A percentile compares a stretch with the other conserved stretches of the same genome.
These are phyloP conservation scores for Philereme transversata DNA, from an alignment of 2,888 invertebrate genomes.

Conservation along the genomic window DNA sequence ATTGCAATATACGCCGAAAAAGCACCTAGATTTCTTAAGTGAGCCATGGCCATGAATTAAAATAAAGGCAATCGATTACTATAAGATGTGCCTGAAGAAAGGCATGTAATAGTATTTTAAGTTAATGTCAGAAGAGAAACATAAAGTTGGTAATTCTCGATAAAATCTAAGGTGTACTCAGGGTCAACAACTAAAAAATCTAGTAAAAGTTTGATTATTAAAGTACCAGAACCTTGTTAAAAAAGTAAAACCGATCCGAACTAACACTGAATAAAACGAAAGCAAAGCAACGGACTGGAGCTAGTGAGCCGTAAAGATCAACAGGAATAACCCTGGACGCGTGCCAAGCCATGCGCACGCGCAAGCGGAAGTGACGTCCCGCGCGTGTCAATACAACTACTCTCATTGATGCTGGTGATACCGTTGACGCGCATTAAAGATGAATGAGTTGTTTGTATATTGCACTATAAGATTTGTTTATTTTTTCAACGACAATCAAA, in stretches of 20 bases:
- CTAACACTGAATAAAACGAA: constrained; percentile 10
- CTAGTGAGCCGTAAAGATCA: constrained; percentile 31
- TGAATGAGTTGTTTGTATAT: constrained; percentile 18
- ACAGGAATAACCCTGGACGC: constrained; percentile 61
- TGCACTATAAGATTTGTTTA: background rate
- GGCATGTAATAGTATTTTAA: too few relatives aligned
- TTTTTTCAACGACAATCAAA: too few relatives aligned
- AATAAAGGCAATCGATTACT: background rate
- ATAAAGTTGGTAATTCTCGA: background rate
- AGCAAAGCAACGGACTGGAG: constrained; percentile 17
- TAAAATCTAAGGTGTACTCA: too few relatives aligned
- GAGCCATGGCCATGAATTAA: too few relatives aligned
- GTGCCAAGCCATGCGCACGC: constrained; percentile 51
- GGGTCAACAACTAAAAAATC: too few relatives aligned
- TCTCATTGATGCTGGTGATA: constrained; percentile 27
- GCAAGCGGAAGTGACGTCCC: constrained; percentile 63
- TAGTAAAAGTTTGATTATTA: too few relatives aligned
- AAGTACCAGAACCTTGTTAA: background rate
- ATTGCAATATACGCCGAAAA: too few relatives aligned
- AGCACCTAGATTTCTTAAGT: too few relatives aligned
- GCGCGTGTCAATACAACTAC: constrained; percentile 27
- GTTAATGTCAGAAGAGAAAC: too few relatives aligned
- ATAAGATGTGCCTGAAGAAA: too few relatives aligned
- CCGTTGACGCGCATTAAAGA: constrained; percentile 8
- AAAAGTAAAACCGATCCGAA: constrained; percentile 1